These are phyloP conservation scores for Apus apus DNA, from an alignment of 2,113 vertebrate genomes.

Conservation along the genomic window DNA sequence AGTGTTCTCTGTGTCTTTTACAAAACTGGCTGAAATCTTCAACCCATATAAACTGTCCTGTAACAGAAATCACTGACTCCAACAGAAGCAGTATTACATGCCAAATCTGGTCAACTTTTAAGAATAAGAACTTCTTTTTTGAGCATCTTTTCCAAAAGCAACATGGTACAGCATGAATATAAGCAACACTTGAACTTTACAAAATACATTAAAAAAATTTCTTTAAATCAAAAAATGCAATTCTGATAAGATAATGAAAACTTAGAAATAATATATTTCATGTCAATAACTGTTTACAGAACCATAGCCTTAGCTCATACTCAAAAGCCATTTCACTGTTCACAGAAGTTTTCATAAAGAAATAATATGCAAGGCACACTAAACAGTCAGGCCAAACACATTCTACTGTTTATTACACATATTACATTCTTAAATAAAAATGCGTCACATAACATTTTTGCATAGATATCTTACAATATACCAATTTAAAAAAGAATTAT, in stretches of 20 bases:
- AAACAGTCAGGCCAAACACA: slow-evolving; percentile 85
- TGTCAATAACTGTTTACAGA: background rate
- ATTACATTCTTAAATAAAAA: slow-evolving; percentile 99
- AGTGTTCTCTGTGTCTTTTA: background rate
- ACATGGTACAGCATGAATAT: background rate
- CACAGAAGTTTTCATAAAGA: background rate
- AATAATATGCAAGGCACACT: slow-evolving; percentile 72
- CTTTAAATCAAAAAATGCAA: background rate
- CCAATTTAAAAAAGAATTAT: slow-evolving; percentile 99
- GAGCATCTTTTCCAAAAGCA: background rate
- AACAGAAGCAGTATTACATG: background rate
- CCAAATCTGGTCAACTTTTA: background rate
- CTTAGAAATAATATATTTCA: background rate
- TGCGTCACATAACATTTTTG: slow-evolving; percentile 99
- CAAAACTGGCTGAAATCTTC: slow-evolving; percentile 12
- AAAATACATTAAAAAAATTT: background rate
- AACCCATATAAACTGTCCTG: background rate
- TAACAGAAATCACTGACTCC: background rate
- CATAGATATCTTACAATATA: slow-evolving; percentile 99
- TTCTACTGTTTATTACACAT: slow-evolving; percentile 99
- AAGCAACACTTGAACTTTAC: background rate
- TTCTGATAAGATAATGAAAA: background rate
- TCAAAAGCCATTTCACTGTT: background rate
- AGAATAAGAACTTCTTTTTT: background rate
- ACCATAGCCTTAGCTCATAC: background rate